Base-by-base conservation (phyloP, 2,113 vertebrate species). In the Gasterosteus nipponicus region DNA sequence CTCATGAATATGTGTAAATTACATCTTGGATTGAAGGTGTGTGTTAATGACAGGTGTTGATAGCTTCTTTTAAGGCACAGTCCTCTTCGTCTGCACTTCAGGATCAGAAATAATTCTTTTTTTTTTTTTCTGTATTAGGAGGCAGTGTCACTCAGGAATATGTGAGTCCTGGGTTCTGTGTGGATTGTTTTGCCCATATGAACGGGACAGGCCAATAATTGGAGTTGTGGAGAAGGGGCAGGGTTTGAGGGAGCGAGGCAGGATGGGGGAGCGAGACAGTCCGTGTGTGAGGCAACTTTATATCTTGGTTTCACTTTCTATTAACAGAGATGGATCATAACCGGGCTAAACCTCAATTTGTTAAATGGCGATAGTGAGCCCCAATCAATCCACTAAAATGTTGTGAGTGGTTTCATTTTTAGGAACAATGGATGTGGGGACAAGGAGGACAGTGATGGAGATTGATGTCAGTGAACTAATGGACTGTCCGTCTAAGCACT, bases 381-480 rank as follows among this genome's bases (percentile, higher is more conserved):
- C 65, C 66, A 73, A 87, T 91, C 88, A 88, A 84, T 89, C 77
- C 78, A 76, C 81, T 86, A 63, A 85, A 83, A 83, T 83, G 77
- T 78, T 78, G 71, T 62, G 77, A 80, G 80, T 69, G 82, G 81
- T 84, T 91, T 86, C 72, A 82, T 86, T 89, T 26, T 85, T 61
- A 72, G 62, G 78, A 84, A 85, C 72, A 86, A 86, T 77, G 49
- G 81, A 72, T 82, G 5, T 7, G 35, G 53, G 67, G 63, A 82
- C 60, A 44, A 78, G 68, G 66, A 77, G 22, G 53, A 14, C 56
- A 56, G 75, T 82, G 81, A 89, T 89, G 70, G 75, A 90, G 85
- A 91, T 90, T 83, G 85, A 89, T 89, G 85, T 77, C 86, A 82
- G 78, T 47, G 71, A 75, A 75, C 86, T 87, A 90, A 91, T 90